phyloP scores from a whole-genome alignment of 2,113 vertebrate species.

The Pluvialis apricaria region DNA sequence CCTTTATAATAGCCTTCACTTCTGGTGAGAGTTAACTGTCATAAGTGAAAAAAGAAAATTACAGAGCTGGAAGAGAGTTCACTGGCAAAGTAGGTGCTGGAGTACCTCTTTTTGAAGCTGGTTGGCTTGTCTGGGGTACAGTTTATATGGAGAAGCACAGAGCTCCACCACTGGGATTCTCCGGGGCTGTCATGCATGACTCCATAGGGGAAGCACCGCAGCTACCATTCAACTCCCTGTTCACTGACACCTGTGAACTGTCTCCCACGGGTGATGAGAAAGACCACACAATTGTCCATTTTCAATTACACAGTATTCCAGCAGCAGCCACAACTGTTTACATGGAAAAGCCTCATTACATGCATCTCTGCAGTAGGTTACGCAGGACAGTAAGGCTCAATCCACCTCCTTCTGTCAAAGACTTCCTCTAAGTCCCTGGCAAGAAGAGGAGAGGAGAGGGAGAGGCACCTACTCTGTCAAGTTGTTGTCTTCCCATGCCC shows the following conservation, averaged over 20 bases:
- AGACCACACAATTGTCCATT: not conserved
- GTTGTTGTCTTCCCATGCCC: not conserved
- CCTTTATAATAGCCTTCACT: slow-evolving; percentile 19
- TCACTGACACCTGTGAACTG: not conserved
- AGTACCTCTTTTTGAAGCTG: not conserved
- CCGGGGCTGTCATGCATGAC: not conserved
- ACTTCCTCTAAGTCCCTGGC: not conserved
- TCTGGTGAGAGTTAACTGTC: slow-evolving; percentile 38
- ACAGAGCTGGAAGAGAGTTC: slow-evolving; percentile 15
- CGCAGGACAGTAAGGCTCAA: not conserved
- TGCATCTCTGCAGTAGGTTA: not conserved
- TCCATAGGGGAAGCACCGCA: not conserved
- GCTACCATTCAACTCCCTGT: not conserved
- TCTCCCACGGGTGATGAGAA: not conserved
- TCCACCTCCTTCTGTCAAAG: not conserved
- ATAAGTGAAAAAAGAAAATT: slow-evolving; percentile 30
- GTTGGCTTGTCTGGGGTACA: not conserved
- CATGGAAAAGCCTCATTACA: not conserved
- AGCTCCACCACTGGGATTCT: not conserved
- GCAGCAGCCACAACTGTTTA: not conserved
- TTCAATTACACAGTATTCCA: not conserved
- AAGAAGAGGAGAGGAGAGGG: not conserved
- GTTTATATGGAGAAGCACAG: not conserved
- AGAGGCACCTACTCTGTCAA: not conserved
- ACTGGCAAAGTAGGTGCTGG: not conserved